These are phyloP conservation scores for Megatriorchis doriae DNA, from an alignment of 2,113 vertebrate species.

Conservation along the genomic window DNA sequence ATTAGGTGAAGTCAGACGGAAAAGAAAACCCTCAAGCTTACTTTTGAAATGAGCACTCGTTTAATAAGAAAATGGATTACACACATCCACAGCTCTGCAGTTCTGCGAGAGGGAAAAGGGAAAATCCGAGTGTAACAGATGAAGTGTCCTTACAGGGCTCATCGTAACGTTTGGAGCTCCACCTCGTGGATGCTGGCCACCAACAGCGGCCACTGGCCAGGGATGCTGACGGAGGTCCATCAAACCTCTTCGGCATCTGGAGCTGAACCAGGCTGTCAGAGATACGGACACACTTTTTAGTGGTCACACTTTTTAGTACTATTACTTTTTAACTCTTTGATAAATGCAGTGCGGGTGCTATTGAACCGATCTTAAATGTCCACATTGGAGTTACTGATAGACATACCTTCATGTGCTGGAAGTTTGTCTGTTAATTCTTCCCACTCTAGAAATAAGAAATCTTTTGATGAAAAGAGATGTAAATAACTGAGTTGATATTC, in stretches of 20 bases:
- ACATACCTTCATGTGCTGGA: neutral
- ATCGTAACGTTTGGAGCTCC: neutral
- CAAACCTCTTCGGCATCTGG: rapidly evolving
- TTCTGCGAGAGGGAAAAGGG: neutral
- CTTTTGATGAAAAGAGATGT: neutral
- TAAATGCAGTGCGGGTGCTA: neutral
- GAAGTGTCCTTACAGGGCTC: rapidly evolving
- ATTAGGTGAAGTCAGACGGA: neutral
- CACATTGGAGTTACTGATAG: rapidly evolving
- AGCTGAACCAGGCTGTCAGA: neutral
- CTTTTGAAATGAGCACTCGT: neutral
- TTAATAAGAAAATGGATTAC: neutral
- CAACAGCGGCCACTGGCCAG: neutral
- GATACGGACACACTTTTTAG: rapidly evolving
- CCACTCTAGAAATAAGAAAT: neutral
- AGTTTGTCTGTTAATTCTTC: neutral
- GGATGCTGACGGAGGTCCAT: rapidly evolving
- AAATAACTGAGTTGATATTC: neutral
- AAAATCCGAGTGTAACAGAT: rapidly evolving
- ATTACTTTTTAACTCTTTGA: neutral
- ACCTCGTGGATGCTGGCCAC: neutral
- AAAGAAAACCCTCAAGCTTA: neutral
- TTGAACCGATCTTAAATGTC: too few species aligned
- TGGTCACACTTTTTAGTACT: neutral
- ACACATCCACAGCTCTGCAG: neutral